Evolutionary conservation across 2,797 vertebrate genomes (phyloP), one percentile per base, ranked within the genome.

Genomic region (Valencia hispanica): DNA sequence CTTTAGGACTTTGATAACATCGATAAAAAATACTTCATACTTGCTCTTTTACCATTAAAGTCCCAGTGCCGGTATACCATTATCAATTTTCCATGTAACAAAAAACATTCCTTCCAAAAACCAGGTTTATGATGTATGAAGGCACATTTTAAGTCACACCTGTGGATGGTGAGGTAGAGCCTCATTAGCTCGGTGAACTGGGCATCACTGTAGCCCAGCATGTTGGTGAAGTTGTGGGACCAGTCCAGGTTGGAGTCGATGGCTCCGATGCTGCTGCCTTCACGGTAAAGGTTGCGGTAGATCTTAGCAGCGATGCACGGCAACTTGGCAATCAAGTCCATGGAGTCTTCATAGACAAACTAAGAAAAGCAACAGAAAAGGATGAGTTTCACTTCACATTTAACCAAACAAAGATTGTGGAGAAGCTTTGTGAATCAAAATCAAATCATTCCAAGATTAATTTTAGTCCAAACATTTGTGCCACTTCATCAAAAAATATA

Each of bases 91-190:
- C 32, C 15, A 59, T 18, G 11, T 32, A 32, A 32, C 30, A 59
- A 32, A 18, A 59, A 45, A 45, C 5, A 39, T 3, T 6, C 36
- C 36, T 39, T 39, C 36, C 36, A 4, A 36, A 74, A 69, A 45
- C 1, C 15, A 36, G 6, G 22, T 47, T 65, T 20, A 17, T 48
- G 36, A 43, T 48, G 14, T 1, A 6, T 8, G n/a, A 22, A 41
- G 36, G 68, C 2, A 9, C 27, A 47, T 50, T 68, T 74, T 1
- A 57, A 43, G 36, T 2, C 72, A 75, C 50, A 99, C 98, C 98
- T 99, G 96, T 99, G 98, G 90, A 99, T 99, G 81, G 98, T 98
- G 93, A 99, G 97, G 94, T 99, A 99, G 79, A 99, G 97, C 84
- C 98, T 95, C 97, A 99, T 99, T 4, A 99, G 97, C 93, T 99